Conservation (phyloP, 2,797 vertebrate genomes). For the Myotis planiceps region DNA sequence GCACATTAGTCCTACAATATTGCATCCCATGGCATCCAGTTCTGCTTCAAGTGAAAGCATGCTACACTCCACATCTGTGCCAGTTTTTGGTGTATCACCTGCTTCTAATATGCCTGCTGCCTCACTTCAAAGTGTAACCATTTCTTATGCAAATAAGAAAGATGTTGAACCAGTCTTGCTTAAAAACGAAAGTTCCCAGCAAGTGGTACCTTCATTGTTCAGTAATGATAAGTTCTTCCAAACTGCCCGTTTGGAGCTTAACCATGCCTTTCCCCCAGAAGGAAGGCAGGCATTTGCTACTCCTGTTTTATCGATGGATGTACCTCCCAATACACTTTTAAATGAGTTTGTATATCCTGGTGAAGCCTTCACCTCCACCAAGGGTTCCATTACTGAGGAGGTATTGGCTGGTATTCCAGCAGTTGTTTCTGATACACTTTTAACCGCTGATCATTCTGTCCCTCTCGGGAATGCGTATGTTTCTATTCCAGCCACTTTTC, state of each 20-base stretch:
- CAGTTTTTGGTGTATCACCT: constrained; percentile 71
- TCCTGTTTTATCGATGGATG: constrained; percentile 78
- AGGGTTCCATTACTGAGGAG: constrained; percentile 77
- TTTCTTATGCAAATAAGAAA: constrained; percentile 81
- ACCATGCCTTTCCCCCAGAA: constrained; percentile 67
- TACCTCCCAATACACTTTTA: constrained; percentile 70
- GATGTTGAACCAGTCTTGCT: constrained; percentile 81
- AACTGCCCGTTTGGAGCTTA: constrained; percentile 80
- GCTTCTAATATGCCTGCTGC: constrained; percentile 77
- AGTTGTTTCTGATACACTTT: constrained; percentile 79
- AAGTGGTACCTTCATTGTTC: constrained; percentile 79
- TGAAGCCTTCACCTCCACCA: constrained; percentile 76
- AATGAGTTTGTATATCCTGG: constrained; percentile 69
- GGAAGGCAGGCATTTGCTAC: constrained; percentile 74
- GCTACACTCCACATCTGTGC: constrained; percentile 77
- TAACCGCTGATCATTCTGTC: constrained; percentile 77
- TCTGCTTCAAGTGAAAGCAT: constrained; percentile 81
- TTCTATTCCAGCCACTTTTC: constrained; percentile 88
- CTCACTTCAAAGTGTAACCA: constrained; percentile 82
- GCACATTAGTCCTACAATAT: constrained; percentile 83
- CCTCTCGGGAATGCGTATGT: constrained; percentile 82
- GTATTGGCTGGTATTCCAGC: constrained; percentile 76
- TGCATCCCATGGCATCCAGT: constrained; percentile 77
- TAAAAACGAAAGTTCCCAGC: constrained; percentile 82
- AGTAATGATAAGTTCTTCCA: constrained; percentile 81